phyloP scores from a whole-genome alignment of 2,797 vertebrate genomes.

The Scarus forsteni region DNA sequence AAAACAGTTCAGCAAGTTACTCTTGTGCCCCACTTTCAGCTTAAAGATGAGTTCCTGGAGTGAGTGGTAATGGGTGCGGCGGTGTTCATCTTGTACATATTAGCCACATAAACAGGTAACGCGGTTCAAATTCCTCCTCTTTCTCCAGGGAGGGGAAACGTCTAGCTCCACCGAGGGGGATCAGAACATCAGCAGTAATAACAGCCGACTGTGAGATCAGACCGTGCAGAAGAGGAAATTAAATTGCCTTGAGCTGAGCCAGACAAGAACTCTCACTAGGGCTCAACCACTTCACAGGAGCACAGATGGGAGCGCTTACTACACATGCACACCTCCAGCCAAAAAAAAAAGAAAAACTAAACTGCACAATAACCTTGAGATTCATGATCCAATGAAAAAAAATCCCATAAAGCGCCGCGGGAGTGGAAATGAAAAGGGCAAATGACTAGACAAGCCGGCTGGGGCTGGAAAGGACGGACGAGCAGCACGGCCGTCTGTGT shows the following conservation, averaged over 20 bases:
- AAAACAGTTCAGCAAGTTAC: constrained; percentile 16
- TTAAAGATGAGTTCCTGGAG: constrained; percentile 23
- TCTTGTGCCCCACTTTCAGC: constrained; percentile 33
- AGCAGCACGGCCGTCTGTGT: constrained; percentile 34
- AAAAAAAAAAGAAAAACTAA: constrained; percentile 4
- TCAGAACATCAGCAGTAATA: constrained; percentile 68
- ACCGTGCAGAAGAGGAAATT: constrained; percentile 76
- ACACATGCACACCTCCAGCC: constrained; percentile 55
- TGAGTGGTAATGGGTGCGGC: background rate
- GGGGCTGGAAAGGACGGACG: constrained; percentile 49
- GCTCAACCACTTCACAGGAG: constrained; percentile 46
- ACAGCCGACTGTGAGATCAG: constrained; percentile 65
- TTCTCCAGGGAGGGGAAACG: constrained; percentile 53
- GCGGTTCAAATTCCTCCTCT: constrained; percentile 58
- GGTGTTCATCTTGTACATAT: constrained; percentile 62
- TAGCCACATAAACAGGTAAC: constrained; percentile 68
- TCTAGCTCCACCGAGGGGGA: constrained; percentile 43
- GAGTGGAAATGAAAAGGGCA: constrained; percentile 70
- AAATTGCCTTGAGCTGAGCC: constrained; percentile 70
- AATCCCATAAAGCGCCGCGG: constrained; percentile 53
- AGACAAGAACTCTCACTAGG: constrained; percentile 57
- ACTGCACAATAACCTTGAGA: constrained; percentile 66
- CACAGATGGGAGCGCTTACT: constrained; percentile 52
- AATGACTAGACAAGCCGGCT: constrained; percentile 62
- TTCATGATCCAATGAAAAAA: constrained; percentile 52